These are phyloP conservation scores for Mesochorus sp. DNA, from an alignment of 2,888 invertebrate genomes.

Conservation along the genomic window DNA sequence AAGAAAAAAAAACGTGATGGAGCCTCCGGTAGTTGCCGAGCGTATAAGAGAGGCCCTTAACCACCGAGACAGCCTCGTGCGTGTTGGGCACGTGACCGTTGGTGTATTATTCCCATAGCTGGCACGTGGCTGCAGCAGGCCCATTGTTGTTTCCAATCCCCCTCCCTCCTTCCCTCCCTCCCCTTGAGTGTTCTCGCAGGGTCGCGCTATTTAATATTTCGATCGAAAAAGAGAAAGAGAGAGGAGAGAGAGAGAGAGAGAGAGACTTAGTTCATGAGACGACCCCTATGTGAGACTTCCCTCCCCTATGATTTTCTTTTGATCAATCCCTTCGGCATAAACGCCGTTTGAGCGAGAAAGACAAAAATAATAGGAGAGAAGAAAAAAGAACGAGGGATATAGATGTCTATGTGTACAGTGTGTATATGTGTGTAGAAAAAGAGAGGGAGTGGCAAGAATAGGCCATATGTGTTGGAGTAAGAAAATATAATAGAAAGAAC, in stretches of 20 bases:
- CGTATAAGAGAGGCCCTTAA: slow-evolving; percentile 50
- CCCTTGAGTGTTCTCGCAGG: slow-evolving; percentile 52
- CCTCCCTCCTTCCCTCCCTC: slow-evolving; percentile 33
- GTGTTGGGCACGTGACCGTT: slow-evolving; percentile 75
- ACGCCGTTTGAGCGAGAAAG: slow-evolving; percentile 30
- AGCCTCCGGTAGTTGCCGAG: slow-evolving; percentile 66
- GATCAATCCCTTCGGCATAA: slow-evolving; percentile 70
- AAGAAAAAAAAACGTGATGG: slow-evolving; percentile 22
- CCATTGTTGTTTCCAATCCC: slow-evolving; percentile 62
- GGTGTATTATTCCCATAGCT: slow-evolving; percentile 73
- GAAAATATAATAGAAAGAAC: slow-evolving; percentile 32
- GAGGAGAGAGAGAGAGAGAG: slow-evolving; percentile 31
- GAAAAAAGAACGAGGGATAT: neutral
- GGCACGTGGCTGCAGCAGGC: slow-evolving; percentile 73
- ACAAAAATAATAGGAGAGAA: slow-evolving; percentile 3
- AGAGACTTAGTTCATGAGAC: too few species aligned
- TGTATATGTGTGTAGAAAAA: neutral
- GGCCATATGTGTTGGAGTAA: slow-evolving; percentile 14
- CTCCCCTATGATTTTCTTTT: slow-evolving; percentile 66
- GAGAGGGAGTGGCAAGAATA: neutral
- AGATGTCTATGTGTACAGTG: neutral
- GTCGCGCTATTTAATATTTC: slow-evolving; percentile 76
- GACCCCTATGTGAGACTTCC: slow-evolving; percentile 47
- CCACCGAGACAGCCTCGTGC: slow-evolving; percentile 66
- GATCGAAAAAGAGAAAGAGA: slow-evolving; percentile 65